Percentiles rank a stretch among this genome's conserved stretches.
Conservation (phyloP, 2,888 invertebrate genomes). For the Caradrina clavipalpis region DNA sequence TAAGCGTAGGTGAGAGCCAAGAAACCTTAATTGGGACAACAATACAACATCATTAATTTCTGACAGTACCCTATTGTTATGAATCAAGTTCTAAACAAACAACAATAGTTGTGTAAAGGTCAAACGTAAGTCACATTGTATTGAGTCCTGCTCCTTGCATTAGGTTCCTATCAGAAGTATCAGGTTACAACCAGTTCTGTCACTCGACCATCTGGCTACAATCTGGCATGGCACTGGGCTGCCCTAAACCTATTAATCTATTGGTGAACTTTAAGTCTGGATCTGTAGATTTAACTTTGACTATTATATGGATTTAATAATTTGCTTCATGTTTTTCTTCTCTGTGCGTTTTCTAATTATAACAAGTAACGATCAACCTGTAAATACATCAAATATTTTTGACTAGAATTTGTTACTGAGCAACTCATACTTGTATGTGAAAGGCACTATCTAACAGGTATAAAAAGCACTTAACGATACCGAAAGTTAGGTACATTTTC, state of each 20-base stretch:
- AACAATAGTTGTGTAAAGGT: constrained; percentile 54
- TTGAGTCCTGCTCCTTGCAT: constrained; percentile 47
- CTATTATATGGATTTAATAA: no score
- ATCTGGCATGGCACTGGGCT: constrained; percentile 12
- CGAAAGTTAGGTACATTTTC: no score
- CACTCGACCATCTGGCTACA: constrained; percentile 45
- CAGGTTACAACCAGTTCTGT: constrained; percentile 59
- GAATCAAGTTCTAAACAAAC: constrained; percentile 53
- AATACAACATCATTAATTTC: constrained; percentile 48
- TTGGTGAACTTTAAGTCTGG: constrained; percentile 3
- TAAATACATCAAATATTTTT: no score
- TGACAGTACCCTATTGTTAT: constrained; percentile 50
- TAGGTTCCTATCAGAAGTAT: constrained; percentile 47
- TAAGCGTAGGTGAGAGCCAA: constrained; percentile 33
- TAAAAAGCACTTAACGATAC: no score
- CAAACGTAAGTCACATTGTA: constrained; percentile 45
- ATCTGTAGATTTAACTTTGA: no score
- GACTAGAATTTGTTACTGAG: no score
- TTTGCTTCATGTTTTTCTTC: no score
- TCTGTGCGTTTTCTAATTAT: no score
- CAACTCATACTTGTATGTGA: no score
- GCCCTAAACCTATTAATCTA: constrained; percentile 11
- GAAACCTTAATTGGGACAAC: constrained; percentile 38
- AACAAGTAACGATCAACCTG: no score
- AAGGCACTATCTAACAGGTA: no score